Evolutionary conservation across 1,140 invertebrate genomes (phyloP), one percentile per base, ranked within the genome.

Genomic region (Anastatus disparis): DNA sequence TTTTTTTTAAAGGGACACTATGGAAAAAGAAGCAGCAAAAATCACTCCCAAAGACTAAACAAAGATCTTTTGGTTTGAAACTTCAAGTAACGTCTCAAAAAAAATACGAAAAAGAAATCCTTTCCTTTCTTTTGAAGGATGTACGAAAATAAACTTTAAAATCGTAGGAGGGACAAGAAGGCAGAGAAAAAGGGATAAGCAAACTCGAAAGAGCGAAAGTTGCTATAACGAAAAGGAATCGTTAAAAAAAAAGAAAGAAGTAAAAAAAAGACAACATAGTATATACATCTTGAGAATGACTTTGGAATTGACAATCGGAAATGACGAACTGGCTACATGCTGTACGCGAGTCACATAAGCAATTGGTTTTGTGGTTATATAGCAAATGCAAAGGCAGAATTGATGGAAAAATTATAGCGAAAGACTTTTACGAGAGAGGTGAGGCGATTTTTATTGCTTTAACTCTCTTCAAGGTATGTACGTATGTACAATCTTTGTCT

Each of bases 271-370:
- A 22, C 13, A 13, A 55, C 7, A n/a, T n/a, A n/a, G n/a, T n/a
- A n/a, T n/a, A n/a, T n/a, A n/a, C n/a, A n/a, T 55, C 7, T n/a
- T n/a, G n/a, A 0, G 29, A 2, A 20, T 27, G 53, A 58, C 20
- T 29, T 58, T 42, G 20, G 22, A 26, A 42, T 74, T 76, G 72
- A 74, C 63, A 72, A 76, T 73, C 72, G 73, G 71, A 76, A 76
- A 76, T 74, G 73, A 71, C 44, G 38, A 29, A 74, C 56, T 69
- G 56, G n/a, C n/a, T n/a, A n/a, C n/a, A n/a, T n/a, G n/a, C n/a
- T 8, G 67, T 27, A 38, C 44, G 29, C 59, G 55, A 72, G 40
- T 40, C 31, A 42, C 55, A 58, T 58, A 40, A 35, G 6, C 29
- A 24, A 58, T 35, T 58, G 35, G 20, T 13, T n/a, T n/a, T 20